These are phyloP conservation scores for Zelostemma sp. DNA, from an alignment of 1,140 invertebrate genomes.

Conservation along the genomic window DNA sequence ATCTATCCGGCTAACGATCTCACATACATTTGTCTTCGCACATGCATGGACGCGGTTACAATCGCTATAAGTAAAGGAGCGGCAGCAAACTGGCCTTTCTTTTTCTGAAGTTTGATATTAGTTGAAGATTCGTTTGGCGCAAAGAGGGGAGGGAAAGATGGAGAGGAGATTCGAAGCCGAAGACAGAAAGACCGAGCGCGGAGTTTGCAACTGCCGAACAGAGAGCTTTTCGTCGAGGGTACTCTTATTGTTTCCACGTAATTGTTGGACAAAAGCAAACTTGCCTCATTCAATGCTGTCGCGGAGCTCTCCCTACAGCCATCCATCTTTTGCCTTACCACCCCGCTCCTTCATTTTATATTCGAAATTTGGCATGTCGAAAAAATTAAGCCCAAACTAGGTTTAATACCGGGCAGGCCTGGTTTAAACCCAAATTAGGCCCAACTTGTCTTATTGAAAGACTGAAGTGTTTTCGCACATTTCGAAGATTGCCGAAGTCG, in stretches of 20 bases:
- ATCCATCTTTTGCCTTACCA: conserved; percentile 6
- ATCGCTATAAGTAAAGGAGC: conserved; percentile 21
- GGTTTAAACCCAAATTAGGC: no score
- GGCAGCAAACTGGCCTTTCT: conserved; percentile 35
- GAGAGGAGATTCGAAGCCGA: conserved; percentile 13
- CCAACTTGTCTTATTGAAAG: no score
- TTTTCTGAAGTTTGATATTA: conserved; percentile 64
- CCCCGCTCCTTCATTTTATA: conserved; percentile 11
- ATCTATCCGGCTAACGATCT: conserved; percentile 30
- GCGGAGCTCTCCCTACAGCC: conserved; percentile 7
- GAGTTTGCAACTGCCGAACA: conserved; percentile 51
- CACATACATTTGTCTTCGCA: conserved; percentile 34
- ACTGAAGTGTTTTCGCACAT: no score
- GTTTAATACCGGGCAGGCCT: no score
- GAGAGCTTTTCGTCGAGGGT: conserved; percentile 25
- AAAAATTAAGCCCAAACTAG: no score
- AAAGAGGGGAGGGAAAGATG: conserved; percentile 7
- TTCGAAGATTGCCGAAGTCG: no score
- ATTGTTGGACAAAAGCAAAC: conserved; percentile 65
- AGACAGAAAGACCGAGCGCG: background rate
- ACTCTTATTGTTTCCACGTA: conserved; percentile 62
- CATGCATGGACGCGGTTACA: conserved; percentile 8
- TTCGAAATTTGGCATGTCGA: conserved; percentile 26
- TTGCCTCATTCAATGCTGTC: conserved; percentile 61
- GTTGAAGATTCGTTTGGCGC: conserved; percentile 48